Conservation (phyloP, 2,797 vertebrate species). For the Crocodylus rhombifer region DNA sequence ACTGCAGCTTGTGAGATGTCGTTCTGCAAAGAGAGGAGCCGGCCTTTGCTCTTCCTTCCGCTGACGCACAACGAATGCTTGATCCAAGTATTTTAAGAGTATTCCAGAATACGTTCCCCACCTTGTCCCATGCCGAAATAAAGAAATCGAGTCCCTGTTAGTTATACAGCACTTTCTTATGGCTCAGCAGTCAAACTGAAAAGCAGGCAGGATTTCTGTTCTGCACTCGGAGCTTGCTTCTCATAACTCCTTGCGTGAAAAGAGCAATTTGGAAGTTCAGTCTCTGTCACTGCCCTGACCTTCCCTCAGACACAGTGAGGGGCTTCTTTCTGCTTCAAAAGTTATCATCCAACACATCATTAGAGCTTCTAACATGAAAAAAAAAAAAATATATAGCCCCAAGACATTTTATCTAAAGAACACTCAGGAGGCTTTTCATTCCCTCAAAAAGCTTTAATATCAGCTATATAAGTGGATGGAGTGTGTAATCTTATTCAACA, state of each 20-base stretch:
- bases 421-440: constrained; percentile 63
- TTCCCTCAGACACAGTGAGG: constrained; percentile 31
- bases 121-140: background rate
- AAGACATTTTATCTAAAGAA: constrained; percentile 62
- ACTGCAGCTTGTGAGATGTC: accelerated
- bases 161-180: constrained; percentile 22
- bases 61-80: background rate
- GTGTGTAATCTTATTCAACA: constrained; percentile 55
- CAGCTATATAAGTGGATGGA: constrained; percentile 20
- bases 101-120: background rate
- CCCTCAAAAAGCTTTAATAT: constrained; percentile 64
- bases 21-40: background rate
- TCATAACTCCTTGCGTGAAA: constrained; percentile 46
- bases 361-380: constrained; percentile 70
- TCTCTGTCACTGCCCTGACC: constrained; percentile 59
- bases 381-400: constrained; percentile 47
- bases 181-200: constrained; percentile 39
- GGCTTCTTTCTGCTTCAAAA: constrained; percentile 57
- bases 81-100: background rate
- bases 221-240: constrained; percentile 33
- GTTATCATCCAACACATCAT: constrained; percentile 64
- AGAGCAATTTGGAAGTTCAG: constrained; percentile 61
- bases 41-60: background rate
- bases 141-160: constrained; percentile 11
- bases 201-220: constrained; percentile 28